phyloP scores from a whole-genome alignment of 2,888 invertebrate species.

The Tridacna crocea region DNA sequence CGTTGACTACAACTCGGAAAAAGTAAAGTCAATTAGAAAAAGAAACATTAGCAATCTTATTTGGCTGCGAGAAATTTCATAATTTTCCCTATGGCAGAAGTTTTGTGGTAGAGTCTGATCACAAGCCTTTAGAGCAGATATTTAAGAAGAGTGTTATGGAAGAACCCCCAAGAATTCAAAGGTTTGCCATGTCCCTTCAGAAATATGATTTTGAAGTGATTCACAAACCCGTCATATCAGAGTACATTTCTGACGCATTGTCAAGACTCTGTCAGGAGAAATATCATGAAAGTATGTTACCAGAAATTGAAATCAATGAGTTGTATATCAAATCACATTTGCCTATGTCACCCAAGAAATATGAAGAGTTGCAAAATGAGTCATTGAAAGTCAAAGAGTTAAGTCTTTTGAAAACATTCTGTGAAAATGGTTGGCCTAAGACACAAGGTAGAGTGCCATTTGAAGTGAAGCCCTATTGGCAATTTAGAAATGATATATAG shows the following conservation, averaged over 20 bases:
- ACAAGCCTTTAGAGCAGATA: conserved; percentile 31
- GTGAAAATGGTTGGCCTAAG: conserved; percentile 54
- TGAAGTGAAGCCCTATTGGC: no score
- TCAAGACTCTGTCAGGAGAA: conserved; percentile 13
- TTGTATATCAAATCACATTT: conserved; percentile 37
- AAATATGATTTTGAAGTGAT: conserved; percentile 51
- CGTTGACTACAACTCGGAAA: conserved; percentile 44
- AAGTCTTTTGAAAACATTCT: no score
- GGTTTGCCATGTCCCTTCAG: conserved; percentile 33
- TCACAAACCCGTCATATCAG: conserved; percentile 51
- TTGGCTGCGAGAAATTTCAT: conserved; percentile 52
- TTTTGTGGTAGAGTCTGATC: conserved; percentile 23
- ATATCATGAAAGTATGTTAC: conserved; percentile 12
- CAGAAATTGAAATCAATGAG: conserved; percentile 29
- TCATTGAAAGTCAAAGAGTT: conserved; percentile 30
- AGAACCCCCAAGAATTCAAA: conserved; percentile 31
- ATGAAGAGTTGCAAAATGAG: conserved; percentile 29
- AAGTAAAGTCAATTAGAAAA: conserved; percentile 58
- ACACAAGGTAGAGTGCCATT: conserved; percentile 24
- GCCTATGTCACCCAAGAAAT: conserved; percentile 31
- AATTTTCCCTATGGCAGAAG: conserved; percentile 37
- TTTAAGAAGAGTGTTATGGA: conserved; percentile 34
- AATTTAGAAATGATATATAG: no score
- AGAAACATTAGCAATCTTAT: conserved; percentile 52
- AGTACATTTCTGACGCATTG: conserved; percentile 40